Percentiles rank a stretch among this genome's conserved stretches.
Evolutionary conservation across 2,113 vertebrate genomes (phyloP).

Genomic region (Urocolius indicus): DNA sequence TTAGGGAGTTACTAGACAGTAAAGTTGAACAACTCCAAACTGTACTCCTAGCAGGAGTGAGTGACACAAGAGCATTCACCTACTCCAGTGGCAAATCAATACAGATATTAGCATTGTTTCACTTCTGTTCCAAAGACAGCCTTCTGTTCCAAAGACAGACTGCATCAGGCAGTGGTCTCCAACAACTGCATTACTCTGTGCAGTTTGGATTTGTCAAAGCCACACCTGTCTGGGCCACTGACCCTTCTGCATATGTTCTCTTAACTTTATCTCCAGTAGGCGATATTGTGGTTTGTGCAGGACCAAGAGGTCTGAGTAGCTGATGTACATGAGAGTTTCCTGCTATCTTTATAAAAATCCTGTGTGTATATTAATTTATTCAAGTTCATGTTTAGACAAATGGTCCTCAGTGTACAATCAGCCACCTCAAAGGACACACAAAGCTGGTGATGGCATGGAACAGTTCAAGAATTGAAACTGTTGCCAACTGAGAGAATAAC

Average conservation of each 20-base stretch:
- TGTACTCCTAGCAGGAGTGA: background rate
- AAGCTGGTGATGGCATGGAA: background rate
- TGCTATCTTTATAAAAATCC: background rate
- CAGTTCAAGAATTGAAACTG: background rate
- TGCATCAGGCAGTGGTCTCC: background rate
- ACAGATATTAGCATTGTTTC: background rate
- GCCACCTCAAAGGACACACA: background rate
- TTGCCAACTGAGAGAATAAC: background rate
- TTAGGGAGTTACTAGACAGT: background rate
- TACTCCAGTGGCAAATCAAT: background rate
- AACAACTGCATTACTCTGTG: background rate
- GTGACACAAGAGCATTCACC: background rate
- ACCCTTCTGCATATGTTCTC: background rate
- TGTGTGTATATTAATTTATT: background rate
- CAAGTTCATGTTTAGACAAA: background rate
- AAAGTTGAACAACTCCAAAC: background rate
- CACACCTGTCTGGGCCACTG: background rate
- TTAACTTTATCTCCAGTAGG: background rate
- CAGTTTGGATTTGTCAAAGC: background rate
- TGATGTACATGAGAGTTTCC: background rate
- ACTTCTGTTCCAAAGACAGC: background rate
- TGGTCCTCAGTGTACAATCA: background rate
- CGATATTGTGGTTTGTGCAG: background rate
- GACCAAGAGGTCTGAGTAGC: background rate
- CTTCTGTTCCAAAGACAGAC: background rate